Evolutionary conservation across 2,113 vertebrate species (phyloP).

Genomic region (Microcebus ravelobensis): DNA sequence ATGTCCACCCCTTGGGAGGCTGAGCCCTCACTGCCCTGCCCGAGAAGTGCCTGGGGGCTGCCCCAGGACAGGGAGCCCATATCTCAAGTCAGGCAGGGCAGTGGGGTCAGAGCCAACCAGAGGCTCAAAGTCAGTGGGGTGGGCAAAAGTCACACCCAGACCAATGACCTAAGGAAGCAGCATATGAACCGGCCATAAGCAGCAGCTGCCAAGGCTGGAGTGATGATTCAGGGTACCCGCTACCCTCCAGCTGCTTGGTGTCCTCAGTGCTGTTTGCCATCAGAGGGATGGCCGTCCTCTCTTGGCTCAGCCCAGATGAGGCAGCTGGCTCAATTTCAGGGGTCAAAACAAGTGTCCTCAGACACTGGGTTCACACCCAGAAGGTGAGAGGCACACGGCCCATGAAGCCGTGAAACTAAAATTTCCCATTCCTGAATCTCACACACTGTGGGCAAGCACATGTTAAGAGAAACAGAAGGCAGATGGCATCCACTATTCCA

Average conservation of each 20-base stretch:
- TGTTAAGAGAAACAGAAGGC: neutral
- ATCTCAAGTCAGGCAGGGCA: neutral
- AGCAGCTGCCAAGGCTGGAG: neutral
- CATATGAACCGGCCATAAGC: neutral
- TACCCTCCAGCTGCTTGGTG: neutral
- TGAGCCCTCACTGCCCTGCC: neutral
- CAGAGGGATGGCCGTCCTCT: too few relatives aligned
- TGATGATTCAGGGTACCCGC: rapidly evolving
- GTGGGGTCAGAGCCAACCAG: neutral
- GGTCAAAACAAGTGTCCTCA: neutral
- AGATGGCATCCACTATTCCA: neutral
- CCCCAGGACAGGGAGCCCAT: neutral
- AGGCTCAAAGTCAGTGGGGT: too few relatives aligned
- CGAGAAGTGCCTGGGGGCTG: neutral
- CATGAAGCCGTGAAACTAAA: neutral
- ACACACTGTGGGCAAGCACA: neutral
- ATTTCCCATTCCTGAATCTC: neutral
- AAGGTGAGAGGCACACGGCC: rapidly evolving
- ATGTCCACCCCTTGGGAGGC: too few relatives aligned
- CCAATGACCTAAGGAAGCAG: neutral
- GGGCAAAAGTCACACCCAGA: neutral
- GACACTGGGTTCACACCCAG: neutral
- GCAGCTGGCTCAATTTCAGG: neutral
- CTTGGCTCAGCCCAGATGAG: neutral
- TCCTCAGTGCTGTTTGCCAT: neutral